Evolutionary conservation across 30 jellyfish, hydroid and myxozoan genomes (phyloP).

Genomic region (Sanderia malayensis): DNA sequence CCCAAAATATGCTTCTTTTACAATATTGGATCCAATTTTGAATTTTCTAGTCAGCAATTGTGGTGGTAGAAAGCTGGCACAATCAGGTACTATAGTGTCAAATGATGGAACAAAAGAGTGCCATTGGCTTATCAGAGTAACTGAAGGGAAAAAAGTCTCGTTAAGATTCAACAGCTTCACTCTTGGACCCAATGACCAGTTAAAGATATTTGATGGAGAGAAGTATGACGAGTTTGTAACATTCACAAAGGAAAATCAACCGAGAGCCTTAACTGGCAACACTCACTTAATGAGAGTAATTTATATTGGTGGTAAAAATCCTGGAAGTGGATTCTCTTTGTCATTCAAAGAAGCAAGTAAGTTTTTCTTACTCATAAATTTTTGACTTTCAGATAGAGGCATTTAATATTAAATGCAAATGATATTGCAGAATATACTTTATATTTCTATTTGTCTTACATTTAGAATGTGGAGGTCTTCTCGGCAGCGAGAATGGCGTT

Average conservation of each 20-base stretch:
- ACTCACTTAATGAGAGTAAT: constrained; percentile 76
- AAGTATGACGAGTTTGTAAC: constrained; percentile 71
- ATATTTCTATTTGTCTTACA: too few relatives aligned
- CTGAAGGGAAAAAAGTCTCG: constrained; percentile 80
- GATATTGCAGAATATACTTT: too few relatives aligned
- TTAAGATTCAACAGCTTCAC: constrained; percentile 44
- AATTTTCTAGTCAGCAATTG: constrained; percentile 34
- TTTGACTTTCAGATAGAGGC: too few relatives aligned
- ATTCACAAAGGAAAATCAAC: constrained; percentile 58
- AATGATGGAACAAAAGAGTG: constrained; percentile 59
- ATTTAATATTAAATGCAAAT: too few relatives aligned
- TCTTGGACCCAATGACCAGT: constrained; percentile 50
- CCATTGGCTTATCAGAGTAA: constrained; percentile 88
- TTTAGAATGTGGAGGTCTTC: constrained; percentile 86
- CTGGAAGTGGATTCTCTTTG: constrained; percentile 65
- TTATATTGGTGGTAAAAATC: constrained; percentile 39
- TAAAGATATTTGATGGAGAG: constrained; percentile 70
- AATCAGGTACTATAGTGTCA: constrained; percentile 42
- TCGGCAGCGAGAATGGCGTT: constrained; percentile 62
- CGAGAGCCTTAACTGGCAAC: constrained; percentile 73
- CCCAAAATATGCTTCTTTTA: too few relatives aligned
- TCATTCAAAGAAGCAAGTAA: constrained; percentile 68
- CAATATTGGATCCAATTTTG: too few relatives aligned
- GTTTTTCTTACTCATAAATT: too few relatives aligned
- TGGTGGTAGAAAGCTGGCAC: constrained; percentile 48